Evolutionary conservation across 1,140 invertebrate genomes (phyloP).

Genomic region (Achatina immaculata): DNA sequence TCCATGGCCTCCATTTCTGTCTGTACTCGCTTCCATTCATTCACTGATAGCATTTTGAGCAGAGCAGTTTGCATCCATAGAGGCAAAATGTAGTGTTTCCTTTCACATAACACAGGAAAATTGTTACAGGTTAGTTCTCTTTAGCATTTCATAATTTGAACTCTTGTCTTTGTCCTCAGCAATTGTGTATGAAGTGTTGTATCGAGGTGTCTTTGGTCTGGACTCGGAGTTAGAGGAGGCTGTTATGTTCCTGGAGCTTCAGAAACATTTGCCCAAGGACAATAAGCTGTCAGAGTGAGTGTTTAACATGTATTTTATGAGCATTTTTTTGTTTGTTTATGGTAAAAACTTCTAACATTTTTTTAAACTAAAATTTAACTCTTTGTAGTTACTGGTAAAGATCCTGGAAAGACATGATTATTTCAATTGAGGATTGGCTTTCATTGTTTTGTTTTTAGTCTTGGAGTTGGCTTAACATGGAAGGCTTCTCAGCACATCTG

Average conservation of each 20-base stretch:
- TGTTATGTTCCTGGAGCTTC: slow-evolving; percentile 21
- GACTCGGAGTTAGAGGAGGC: slow-evolving; percentile 28
- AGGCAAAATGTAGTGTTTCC: background rate
- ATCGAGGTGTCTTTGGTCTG: slow-evolving; percentile 19
- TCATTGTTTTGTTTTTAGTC: no score
- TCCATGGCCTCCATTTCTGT: no score
- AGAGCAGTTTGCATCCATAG: background rate
- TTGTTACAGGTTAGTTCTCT: background rate
- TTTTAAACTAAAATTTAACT: no score
- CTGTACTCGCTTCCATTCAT: background rate
- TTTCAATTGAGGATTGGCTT: no score
- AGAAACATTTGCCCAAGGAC: slow-evolving; percentile 22
- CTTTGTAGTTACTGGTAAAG: no score
- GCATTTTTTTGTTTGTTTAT: background rate
- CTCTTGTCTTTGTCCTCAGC: slow-evolving; percentile 15
- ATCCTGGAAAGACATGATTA: no score
- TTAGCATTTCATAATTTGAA: background rate
- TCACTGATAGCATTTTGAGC: background rate
- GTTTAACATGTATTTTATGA: background rate
- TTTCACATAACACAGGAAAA: background rate
- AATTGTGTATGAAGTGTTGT: slow-evolving; percentile 27
- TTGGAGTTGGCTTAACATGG: no score
- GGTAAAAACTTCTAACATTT: no score
- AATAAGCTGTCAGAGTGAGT: slow-evolving; percentile 1
- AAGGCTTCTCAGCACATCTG: no score